phyloP scores from a whole-genome alignment of 2,888 invertebrate species.

The Prosapia bicincta region DNA sequence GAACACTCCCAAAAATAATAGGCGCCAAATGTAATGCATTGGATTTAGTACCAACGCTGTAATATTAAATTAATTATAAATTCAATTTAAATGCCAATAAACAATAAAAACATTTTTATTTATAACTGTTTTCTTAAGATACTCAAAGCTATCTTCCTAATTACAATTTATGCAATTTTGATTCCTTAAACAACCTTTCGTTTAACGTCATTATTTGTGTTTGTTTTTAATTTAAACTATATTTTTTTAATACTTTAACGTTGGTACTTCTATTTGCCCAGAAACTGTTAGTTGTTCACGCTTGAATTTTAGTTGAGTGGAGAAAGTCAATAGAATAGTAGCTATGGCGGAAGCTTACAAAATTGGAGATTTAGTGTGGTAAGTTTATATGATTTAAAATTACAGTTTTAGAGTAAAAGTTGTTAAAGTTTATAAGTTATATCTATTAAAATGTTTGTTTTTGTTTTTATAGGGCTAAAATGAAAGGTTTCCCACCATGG shows the following conservation, averaged over 20 bases:
- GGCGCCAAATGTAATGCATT: neutral
- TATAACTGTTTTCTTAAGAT: no score
- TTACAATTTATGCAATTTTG: no score
- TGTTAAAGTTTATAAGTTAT: neutral
- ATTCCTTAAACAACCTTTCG: no score
- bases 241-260: neutral
- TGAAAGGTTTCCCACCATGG: slow-evolving; percentile 97
- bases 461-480: slow-evolving; percentile 83
- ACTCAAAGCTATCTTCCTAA: no score
- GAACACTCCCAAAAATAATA: neutral
- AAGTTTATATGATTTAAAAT: no score
- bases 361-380: slow-evolving; percentile 68
- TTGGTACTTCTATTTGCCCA: neutral
- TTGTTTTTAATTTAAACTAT: no score
- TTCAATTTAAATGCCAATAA: no score
- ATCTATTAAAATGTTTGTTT: slow-evolving; percentile 36
- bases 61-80: no score
- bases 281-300: neutral
- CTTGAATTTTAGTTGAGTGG: slow-evolving; percentile 23
- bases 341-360: slow-evolving; percentile 57
- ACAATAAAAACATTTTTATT: no score
- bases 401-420: no score
- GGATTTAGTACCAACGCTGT: no score
- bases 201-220: no score
- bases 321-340: neutral